Conservation (phyloP, 53 echinoderm and acorn worm species). For the Arbacia lixula region DNA sequence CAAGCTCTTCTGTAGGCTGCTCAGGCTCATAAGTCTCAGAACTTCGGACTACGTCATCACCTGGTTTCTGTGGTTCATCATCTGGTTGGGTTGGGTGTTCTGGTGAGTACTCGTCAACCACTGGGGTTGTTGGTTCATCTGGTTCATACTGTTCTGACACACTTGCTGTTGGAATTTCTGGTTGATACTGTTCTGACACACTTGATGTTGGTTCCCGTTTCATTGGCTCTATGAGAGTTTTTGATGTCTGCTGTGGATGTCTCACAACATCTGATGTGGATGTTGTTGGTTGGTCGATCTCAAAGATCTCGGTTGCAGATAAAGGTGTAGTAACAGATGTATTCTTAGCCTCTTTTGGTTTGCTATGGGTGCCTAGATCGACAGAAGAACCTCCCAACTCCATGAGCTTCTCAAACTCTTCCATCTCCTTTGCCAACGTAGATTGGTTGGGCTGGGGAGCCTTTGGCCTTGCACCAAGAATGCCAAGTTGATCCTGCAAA, state of each 20-base stretch:
- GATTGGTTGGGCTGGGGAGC: constrained; percentile 28
- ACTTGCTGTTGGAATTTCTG: constrained; percentile 18
- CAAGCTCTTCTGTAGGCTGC: constrained; percentile 33
- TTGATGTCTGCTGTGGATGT: too few relatives aligned
- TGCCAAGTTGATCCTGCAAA: constrained; percentile 35
- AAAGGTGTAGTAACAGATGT: too few relatives aligned
- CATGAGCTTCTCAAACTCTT: constrained; percentile 77
- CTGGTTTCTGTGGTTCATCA: not conserved
- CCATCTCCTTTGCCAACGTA: constrained; percentile 73
- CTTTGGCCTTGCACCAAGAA: constrained; percentile 21
- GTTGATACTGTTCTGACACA: constrained; percentile 7
- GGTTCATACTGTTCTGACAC: constrained; percentile 40
- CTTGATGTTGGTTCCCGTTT: not conserved
- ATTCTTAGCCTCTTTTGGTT: not conserved
- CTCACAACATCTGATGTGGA: too few relatives aligned
- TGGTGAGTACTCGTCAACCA: constrained; percentile 26
- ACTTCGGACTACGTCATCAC: not conserved
- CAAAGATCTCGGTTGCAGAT: not conserved
- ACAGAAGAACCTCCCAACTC: constrained; percentile 2
- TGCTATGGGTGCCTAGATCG: not conserved
- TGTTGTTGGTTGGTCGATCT: constrained; percentile 18
- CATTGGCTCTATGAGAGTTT: too few relatives aligned
- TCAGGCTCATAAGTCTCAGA: constrained; percentile 46
- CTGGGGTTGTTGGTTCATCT: constrained; percentile 14
- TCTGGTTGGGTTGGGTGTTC: not conserved